Evolutionary conservation across 2,113 vertebrate species (phyloP).

Genomic region (Neotoma lepida): DNA sequence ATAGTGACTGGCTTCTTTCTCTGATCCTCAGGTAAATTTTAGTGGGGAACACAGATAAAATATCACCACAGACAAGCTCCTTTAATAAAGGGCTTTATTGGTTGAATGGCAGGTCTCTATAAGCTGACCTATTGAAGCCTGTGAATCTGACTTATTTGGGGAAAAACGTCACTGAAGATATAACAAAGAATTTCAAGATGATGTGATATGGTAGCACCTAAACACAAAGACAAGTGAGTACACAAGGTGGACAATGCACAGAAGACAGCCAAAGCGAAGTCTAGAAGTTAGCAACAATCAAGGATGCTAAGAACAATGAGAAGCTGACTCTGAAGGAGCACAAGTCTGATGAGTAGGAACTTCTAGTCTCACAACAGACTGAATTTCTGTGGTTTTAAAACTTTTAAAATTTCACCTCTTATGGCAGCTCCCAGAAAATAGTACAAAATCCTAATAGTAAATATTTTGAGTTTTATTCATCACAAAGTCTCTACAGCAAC

Average conservation of each 20-base stretch:
- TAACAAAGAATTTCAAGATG: background rate
- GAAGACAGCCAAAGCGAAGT: background rate
- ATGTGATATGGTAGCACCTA: background rate
- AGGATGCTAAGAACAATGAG: background rate
- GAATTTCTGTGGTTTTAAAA: background rate
- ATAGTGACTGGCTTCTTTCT: no score
- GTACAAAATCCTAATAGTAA: background rate
- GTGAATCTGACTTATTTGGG: background rate
- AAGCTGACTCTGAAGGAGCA: background rate
- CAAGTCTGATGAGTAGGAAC: background rate
- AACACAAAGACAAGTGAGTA: background rate
- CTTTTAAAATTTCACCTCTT: background rate
- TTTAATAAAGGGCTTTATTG: background rate
- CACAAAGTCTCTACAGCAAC: background rate
- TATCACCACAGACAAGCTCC: no score
- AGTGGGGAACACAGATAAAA: no score
- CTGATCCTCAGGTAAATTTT: no score
- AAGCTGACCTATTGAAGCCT: background rate
- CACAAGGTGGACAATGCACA: background rate
- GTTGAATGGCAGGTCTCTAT: background rate
- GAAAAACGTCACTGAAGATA: background rate
- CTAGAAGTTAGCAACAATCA: background rate
- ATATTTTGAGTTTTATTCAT: slow-evolving; percentile 1
- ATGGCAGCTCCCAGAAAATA: background rate
- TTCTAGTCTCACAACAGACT: background rate